Evolutionary conservation across 1,140 invertebrate genomes (phyloP), one percentile per base, ranked within the genome.

Genomic region (Drosophila willistoni): DNA sequence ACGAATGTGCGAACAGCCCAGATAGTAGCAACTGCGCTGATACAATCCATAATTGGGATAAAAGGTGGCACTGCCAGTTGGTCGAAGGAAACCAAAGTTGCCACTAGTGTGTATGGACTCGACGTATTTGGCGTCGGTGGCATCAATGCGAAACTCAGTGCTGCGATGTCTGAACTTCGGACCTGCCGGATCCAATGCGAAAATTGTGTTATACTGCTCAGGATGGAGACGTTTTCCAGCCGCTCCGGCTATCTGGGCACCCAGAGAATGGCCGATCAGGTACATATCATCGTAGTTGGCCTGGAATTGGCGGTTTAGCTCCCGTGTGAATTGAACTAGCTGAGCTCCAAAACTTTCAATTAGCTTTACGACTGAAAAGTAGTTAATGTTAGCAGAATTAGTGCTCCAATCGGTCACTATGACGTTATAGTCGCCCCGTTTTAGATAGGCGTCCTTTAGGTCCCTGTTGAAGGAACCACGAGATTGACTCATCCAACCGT

Each of bases 191-290:
- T 97, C 96, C 80, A 96, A 80, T 0, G 95, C 95, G 10, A 95
- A 94, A 17, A 96, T 95, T 19, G 95, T 93, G 5, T 93, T 94
- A 2, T 95, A 84, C 39, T 84, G 90, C 22, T 89, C 73, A 2
- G 94, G 93, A 0, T 93, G 93, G 6, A 93, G 70, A 7, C 91
- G 77, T 76, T 94, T 94, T 1, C 96, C 96, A 0, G 95, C 94
- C 65, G 95, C 95, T 1, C 96, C 96, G 0, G 95, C 94, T 14
- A 97, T 95, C 79, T 98, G 97, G 0, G 96, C 95, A 0, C 97
- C 97, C 7, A 98, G 92, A 73, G 96, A 97, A 92, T 97, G 97
- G 0, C 97, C 97, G 63, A 98, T 94, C 10, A 98, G 86, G 83
- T 98, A 96, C 66, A 96, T 93, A 54, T 94, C 91, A 1, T 93